Conservation (phyloP, 37 sponge, comb jelly and placozoan genomes). For the Eunapius fragilis region DNA sequence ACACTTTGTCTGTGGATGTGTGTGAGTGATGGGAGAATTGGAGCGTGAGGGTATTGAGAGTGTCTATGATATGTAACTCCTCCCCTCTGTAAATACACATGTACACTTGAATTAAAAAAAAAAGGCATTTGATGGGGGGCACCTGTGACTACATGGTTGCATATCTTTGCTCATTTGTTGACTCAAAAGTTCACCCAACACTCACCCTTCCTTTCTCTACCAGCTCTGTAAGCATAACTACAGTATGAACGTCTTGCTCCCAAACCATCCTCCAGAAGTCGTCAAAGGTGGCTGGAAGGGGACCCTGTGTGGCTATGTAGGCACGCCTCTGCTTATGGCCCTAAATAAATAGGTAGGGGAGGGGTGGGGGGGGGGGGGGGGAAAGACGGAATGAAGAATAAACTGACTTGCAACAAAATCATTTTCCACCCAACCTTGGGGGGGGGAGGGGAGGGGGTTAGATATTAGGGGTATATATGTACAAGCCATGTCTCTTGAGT, state of each 20-base stretch:
- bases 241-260: slow-evolving; percentile 83
- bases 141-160: background rate
- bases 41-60: too few species aligned
- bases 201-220: slow-evolving; percentile 86
- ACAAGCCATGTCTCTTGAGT: too few species aligned
- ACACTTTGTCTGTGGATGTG: slow-evolving; percentile 75
- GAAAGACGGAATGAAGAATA: background rate
- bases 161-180: too few species aligned
- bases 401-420: background rate
- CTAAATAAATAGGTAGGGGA: slow-evolving; percentile 19
- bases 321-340: slow-evolving; percentile 67
- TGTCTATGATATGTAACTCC: too few species aligned
- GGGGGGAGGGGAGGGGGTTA: too few species aligned
- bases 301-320: slow-evolving; percentile 92
- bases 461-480: too few species aligned
- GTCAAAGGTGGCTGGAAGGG: slow-evolving; percentile 83
- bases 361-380: background rate
- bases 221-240: slow-evolving; percentile 92
- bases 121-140: too few species aligned
- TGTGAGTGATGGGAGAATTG: too few species aligned
- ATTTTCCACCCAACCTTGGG: too few species aligned
- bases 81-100: too few species aligned
- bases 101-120: too few species aligned
- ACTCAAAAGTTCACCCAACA: too few species aligned
- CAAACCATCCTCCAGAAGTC: slow-evolving; percentile 97